Base-by-base conservation (phyloP, 2,888 invertebrate species). In the Horisme vitalbata region DNA sequence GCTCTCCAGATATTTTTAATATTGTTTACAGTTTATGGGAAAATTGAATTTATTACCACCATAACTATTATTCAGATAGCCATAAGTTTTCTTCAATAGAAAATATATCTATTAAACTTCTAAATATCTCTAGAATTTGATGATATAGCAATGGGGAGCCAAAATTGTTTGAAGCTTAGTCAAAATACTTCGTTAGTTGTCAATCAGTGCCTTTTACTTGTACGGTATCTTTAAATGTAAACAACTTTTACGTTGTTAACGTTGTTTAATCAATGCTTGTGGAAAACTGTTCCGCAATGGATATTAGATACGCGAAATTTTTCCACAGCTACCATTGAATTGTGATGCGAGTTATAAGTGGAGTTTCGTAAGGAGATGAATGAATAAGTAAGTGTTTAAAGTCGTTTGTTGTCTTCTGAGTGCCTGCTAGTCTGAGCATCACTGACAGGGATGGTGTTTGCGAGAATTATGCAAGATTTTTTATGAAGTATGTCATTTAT, bases 391-490 rank as follows among this genome's bases (percentile, higher is more conserved):
- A 52, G 30, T 28, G 43, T 48, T 32, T 36, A 41, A 38, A 32
- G 15, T 27, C 41, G 36, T 31, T 43, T 45, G 49, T 55, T 59
- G 58, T 61, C 57, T 71, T 67, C 74, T 69, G 83, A 81, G 84
- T 87, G 84, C 75, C 71, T 83, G 85, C 87, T 88, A 87, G 89
- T 89, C 87, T 88, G 83, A 84, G 86, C 84, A 84, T 87, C 87
- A 84, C 86, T 87, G 88, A 82, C 81, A 85, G 88, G 84, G 73
- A 83, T 82, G 82, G 80, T 88, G 89, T 86, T 81, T 86, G 89
- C 86, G 88, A 61, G 89, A 88, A 79, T 83, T 88, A 88, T 89
- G 89, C 80, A 85, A 88, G 89, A 84, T 76, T 76, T 75, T 71
- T 69, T 75, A 79, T 75, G 75, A 75, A 71, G 76, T 72, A 71